Base-by-base conservation (phyloP, 2,113 vertebrate species). In the Epinephelus fuscoguttatus region DNA sequence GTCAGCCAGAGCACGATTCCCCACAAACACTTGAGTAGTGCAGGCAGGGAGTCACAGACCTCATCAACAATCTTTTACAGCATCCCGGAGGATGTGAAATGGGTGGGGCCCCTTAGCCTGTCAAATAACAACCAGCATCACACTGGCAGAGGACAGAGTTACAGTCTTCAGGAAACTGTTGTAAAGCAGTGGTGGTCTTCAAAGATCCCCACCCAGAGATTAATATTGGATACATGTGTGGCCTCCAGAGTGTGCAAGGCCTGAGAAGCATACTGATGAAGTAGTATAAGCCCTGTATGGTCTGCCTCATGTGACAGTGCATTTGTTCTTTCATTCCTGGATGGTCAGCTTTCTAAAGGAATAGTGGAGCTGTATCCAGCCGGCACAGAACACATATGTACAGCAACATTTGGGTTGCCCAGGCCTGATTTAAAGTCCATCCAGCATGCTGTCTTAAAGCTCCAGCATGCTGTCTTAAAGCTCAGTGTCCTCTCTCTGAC, bases 241-340 rank as follows among this genome's bases (percentile, higher is more conserved):
- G 30, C 56, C 56, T 30, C 19, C 19, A 53, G 19, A 23, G 64
- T 33, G 45, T 19, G 23, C 47, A 11, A 18, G 63, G 56, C 47
- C 33, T 53, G 0, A 70, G 42, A 30, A 23, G n/a, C 23, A 49
- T 8, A 67, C 21, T 72, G 3, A 25, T 30, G 8, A 68, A 67
- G 42, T 4, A 6, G 49, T 72, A 9, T 1, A 15, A 15, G 30
- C 71, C 21, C 50, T 27, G 62, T 50, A 27, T 21, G 37, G 21
- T 57, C 40, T 11, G 62, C n/a, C 62, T 62, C 72, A 47, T 33
- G 55, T 47, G 25, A 61, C 45, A 5, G 33, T 23, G 40, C 66
- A 77, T 66, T 37, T 82, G 81, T 57, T 70, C 18, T 5, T 23
- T 55, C 62, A 33, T 17, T 33, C 23, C 61, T 23, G 2, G 45